Percentiles rank a stretch among this genome's conserved stretches.
phyloP scores from a whole-genome alignment of 2,797 vertebrate species.

The Adelosebastes latens region DNA sequence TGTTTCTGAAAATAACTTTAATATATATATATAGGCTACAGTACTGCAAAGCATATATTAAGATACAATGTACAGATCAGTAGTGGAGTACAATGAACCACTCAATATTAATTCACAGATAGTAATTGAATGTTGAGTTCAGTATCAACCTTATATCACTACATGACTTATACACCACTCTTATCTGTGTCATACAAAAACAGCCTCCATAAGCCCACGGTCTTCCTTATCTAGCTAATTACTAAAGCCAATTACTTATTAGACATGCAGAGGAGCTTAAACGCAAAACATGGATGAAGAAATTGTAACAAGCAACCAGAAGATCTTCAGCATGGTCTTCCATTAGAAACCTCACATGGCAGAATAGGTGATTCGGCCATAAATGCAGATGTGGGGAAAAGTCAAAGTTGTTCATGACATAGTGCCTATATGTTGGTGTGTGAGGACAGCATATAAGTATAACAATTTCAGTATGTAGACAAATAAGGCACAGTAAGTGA shows the following conservation, averaged over 20 bases:
- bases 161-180: conserved; percentile 29
- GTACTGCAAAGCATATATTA: not conserved
- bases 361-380: not conserved
- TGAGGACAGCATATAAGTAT: not conserved
- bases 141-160: conserved; percentile 29
- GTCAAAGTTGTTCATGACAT: not conserved
- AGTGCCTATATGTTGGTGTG: not conserved
- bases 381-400: not conserved
- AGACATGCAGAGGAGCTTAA: conserved; percentile 15
- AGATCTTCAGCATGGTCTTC: not conserved
- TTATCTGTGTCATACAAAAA: conserved; percentile 40
- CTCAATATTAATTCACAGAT: not conserved
- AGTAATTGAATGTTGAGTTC: conserved; percentile 36
- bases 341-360: not conserved
- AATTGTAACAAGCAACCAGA: not conserved
- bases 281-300: not conserved
- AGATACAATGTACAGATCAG: not conserved
- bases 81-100: not conserved
- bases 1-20: not conserved
- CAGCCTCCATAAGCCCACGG: not conserved
- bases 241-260: conserved; percentile 40
- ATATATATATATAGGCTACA: not conserved
- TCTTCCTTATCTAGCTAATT: conserved; percentile 52
- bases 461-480: not conserved
- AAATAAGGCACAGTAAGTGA: not conserved